These are phyloP conservation scores for Morone saxatilis DNA, from an alignment of 2,113 vertebrate genomes.

Conservation along the genomic window DNA sequence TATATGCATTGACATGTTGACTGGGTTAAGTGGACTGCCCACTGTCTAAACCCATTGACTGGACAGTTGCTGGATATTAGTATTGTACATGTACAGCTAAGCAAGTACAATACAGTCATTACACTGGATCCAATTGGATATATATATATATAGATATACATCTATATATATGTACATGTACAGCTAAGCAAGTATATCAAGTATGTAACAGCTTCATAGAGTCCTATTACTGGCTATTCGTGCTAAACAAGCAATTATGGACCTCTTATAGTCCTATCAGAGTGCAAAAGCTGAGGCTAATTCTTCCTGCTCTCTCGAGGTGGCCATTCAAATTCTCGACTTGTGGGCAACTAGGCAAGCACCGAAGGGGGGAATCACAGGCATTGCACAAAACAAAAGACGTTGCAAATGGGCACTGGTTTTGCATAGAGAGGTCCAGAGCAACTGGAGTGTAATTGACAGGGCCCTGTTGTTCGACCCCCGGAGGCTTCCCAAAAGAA, in stretches of 20 bases:
- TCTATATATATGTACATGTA: background rate
- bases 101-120: background rate
- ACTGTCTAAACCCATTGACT: background rate
- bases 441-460: constrained; percentile 64
- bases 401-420: constrained; percentile 41
- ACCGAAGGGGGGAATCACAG: constrained; percentile 26
- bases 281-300: constrained; percentile 48
- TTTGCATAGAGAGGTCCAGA: constrained; percentile 53
- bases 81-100: background rate
- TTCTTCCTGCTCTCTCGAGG: constrained; percentile 30
- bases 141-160: no score
- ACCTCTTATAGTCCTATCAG: constrained; percentile 24
- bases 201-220: background rate
- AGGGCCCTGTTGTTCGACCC: constrained; percentile 46
- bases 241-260: constrained; percentile 36
- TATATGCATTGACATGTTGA: background rate
- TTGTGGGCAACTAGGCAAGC: constrained; percentile 37
- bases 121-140: background rate
- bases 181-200: background rate
- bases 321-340: constrained; percentile 48
- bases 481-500: constrained; percentile 55
- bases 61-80: background rate
- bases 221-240: constrained; percentile 4
- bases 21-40: background rate
- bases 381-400: constrained; percentile 37